These are phyloP conservation scores for Mus caroli DNA, from an alignment of 2,797 vertebrate genomes.

Conservation along the genomic window DNA sequence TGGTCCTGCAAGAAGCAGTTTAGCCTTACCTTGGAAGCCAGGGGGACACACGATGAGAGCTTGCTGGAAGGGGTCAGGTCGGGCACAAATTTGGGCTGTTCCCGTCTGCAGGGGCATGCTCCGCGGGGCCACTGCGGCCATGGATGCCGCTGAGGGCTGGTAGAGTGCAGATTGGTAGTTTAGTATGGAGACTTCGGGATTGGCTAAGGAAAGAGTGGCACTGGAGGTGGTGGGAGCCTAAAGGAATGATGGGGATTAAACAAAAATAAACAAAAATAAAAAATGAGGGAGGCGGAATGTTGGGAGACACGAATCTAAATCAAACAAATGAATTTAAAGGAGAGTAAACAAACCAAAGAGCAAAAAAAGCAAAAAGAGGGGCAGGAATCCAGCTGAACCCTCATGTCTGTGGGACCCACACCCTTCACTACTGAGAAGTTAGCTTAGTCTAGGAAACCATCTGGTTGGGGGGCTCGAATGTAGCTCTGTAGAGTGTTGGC, in stretches of 20 bases:
- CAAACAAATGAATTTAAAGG: conserved; percentile 79
- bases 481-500: background rate
- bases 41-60: conserved; percentile 99
- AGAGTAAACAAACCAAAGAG: conserved; percentile 77
- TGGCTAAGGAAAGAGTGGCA: conserved; percentile 98
- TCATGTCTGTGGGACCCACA: background rate
- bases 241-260: conserved; percentile 94
- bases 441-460: background rate
- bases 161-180: conserved; percentile 99
- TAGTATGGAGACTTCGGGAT: conserved; percentile 98
- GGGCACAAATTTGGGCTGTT: conserved; percentile 96
- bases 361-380: conserved; percentile 62
- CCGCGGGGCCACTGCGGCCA: conserved; percentile 98
- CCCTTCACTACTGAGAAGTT: background rate
- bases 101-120: conserved; percentile 97
- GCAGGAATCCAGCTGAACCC: background rate
- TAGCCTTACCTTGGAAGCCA: conserved; percentile 98
- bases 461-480: background rate
- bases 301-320: conserved; percentile 80
- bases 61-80: conserved; percentile 99
- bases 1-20: accelerated
- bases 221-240: conserved; percentile 98
- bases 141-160: conserved; percentile 98
- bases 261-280: conserved; percentile 90
- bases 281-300: conserved; percentile 89